These are phyloP conservation scores for Rissa tridactyla DNA, from an alignment of 2,113 vertebrate species.

Conservation along the genomic window DNA sequence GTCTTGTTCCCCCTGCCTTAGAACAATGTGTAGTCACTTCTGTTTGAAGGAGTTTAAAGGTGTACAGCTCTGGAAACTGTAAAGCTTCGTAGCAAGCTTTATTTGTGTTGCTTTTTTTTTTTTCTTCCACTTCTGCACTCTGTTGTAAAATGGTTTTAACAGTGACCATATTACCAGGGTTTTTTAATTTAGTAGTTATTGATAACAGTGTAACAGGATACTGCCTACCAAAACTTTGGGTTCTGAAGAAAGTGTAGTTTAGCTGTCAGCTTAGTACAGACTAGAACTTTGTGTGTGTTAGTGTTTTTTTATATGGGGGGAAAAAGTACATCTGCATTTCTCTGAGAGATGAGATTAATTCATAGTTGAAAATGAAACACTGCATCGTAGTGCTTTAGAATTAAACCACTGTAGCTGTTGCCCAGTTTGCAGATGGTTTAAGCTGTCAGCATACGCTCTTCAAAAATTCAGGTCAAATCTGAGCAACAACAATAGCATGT, in stretches of 20 bases:
- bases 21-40: neutral
- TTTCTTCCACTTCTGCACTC: neutral
- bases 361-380: neutral
- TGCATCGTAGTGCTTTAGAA: neutral
- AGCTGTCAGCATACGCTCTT: neutral
- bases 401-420: neutral
- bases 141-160: neutral
- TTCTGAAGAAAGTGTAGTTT: neutral
- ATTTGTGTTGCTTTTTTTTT: neutral
- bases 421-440: neutral
- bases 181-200: neutral
- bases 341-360: neutral
- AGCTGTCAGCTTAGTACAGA: neutral
- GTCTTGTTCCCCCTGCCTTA: neutral
- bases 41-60: neutral
- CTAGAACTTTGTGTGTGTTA: neutral
- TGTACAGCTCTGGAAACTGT: neutral
- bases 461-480: neutral
- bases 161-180: neutral
- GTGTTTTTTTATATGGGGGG: neutral
- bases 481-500: neutral
- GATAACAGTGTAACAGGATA: neutral
- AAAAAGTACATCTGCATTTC: neutral
- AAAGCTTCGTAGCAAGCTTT: neutral
- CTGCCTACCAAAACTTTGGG: neutral